A percentile compares a stretch with the other conserved stretches of the same genome.
phyloP scores from a whole-genome alignment of 2,113 vertebrate genomes.

The Oryzias javanicus region DNA sequence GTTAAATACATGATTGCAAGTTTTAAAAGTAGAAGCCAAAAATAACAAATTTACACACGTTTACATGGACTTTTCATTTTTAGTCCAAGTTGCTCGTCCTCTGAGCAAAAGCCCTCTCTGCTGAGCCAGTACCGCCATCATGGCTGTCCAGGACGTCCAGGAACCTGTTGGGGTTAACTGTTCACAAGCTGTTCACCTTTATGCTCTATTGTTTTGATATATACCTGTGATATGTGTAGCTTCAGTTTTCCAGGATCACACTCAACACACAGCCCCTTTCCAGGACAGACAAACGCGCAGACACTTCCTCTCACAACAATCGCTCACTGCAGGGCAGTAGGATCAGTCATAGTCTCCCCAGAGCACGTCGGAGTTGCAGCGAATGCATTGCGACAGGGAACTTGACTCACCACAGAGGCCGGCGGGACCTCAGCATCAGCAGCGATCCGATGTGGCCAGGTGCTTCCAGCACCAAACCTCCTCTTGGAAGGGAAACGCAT shows the following conservation, averaged over 20 bases:
- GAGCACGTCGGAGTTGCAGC: constrained; percentile 56
- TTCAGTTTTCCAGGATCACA: constrained; percentile 23
- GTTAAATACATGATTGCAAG: too few species aligned
- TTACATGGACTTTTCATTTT: too few species aligned
- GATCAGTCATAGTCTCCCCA: constrained; percentile 60
- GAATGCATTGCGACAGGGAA: constrained; percentile 72
- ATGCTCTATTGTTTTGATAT: background rate
- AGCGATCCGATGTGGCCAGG: constrained; percentile 23
- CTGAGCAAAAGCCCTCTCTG: too few species aligned
- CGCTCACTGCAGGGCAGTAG: constrained; percentile 7
- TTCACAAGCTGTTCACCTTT: too few species aligned
- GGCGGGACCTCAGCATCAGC: constrained; percentile 47
- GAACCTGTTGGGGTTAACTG: too few species aligned
- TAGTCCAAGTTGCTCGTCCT: too few species aligned
- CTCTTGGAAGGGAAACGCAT: constrained; percentile 48
- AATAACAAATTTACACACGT: too few species aligned
- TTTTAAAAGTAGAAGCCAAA: too few species aligned
- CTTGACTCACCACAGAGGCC: constrained; percentile 66
- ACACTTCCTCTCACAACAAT: background rate
- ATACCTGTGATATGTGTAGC: background rate
- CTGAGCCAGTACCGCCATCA: too few species aligned
- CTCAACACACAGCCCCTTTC: background rate
- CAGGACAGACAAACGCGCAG: constrained; percentile 7
- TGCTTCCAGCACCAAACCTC: constrained; percentile 58
- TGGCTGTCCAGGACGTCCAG: too few species aligned